A percentile compares a stretch with the other conserved stretches of the same genome.
phyloP scores from a whole-genome alignment of 2,888 invertebrate species.

The Willowsia nigromaculata region DNA sequence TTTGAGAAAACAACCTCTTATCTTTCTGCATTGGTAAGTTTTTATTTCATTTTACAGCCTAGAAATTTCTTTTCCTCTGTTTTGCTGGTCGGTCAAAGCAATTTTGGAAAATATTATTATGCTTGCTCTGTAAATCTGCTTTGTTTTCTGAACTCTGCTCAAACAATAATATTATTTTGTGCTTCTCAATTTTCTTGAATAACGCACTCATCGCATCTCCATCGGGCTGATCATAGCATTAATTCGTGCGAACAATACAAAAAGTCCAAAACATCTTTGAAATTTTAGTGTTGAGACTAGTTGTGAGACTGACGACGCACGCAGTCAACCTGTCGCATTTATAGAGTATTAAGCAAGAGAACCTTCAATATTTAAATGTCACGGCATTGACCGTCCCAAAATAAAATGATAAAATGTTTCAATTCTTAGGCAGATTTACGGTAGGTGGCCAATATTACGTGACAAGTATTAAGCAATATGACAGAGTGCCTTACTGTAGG shows the following conservation, averaged over 20 bases:
- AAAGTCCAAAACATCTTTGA: neutral
- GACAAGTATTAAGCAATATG: neutral
- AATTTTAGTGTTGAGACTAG: neutral
- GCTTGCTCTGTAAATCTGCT: neutral
- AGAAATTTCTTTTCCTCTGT: neutral
- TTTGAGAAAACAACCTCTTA: conserved; percentile 62
- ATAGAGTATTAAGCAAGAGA: conserved; percentile 7
- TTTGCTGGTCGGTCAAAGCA: neutral
- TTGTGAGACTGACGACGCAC: neutral
- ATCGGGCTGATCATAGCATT: neutral
- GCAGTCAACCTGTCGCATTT: neutral
- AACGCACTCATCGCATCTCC: neutral
- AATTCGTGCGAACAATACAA: neutral
- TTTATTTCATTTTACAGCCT: neutral
- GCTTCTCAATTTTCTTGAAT: neutral
- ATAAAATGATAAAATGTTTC: neutral
- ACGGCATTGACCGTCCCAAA: conserved; percentile 32
- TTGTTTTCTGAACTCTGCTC: neutral
- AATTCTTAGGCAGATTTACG: conserved; percentile 30
- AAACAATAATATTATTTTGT: neutral
- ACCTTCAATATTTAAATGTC: conserved; percentile 39
- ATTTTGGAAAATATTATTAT: neutral
- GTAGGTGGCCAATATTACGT: neutral
- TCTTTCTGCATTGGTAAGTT: conserved; percentile 67
- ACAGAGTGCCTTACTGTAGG: neutral